Conservation (phyloP, 2,113 vertebrate species). For the Chionis minor region DNA sequence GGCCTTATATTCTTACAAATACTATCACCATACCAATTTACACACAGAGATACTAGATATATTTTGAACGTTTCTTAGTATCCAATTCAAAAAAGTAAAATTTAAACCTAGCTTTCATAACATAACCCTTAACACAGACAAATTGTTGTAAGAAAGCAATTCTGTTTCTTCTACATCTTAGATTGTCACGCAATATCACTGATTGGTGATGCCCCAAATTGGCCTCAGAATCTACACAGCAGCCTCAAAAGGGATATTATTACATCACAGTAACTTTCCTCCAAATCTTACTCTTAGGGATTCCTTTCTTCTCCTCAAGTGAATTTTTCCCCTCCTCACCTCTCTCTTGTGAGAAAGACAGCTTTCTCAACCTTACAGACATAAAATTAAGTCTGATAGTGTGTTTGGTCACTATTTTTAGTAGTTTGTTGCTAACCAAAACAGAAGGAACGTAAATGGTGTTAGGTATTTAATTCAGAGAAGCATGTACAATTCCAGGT, state of each 20-base stretch:
- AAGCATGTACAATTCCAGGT: background rate
- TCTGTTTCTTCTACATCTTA: background rate
- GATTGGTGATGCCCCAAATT: background rate
- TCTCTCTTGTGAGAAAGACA: too few relatives aligned
- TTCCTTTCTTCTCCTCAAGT: background rate
- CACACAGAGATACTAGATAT: background rate
- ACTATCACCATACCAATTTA: background rate
- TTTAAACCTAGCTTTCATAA: background rate
- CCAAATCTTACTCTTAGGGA: background rate
- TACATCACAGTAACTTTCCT: background rate
- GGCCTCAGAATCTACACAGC: background rate
- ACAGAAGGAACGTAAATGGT: background rate
- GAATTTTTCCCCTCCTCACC: background rate
- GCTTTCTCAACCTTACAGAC: background rate
- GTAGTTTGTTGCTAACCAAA: background rate
- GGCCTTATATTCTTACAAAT: background rate
- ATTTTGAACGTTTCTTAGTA: background rate
- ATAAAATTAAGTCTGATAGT: background rate
- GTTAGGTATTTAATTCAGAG: background rate
- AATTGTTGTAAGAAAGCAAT: background rate
- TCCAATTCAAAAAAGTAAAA: slow-evolving; percentile 3
- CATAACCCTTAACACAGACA: background rate
- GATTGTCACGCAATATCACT: background rate
- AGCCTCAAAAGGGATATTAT: background rate
- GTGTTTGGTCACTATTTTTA: background rate